Percentiles rank a stretch among this genome's conserved stretches.
Evolutionary conservation across 2,113 vertebrate genomes (phyloP).

Genomic region (Calidris pugnax): DNA sequence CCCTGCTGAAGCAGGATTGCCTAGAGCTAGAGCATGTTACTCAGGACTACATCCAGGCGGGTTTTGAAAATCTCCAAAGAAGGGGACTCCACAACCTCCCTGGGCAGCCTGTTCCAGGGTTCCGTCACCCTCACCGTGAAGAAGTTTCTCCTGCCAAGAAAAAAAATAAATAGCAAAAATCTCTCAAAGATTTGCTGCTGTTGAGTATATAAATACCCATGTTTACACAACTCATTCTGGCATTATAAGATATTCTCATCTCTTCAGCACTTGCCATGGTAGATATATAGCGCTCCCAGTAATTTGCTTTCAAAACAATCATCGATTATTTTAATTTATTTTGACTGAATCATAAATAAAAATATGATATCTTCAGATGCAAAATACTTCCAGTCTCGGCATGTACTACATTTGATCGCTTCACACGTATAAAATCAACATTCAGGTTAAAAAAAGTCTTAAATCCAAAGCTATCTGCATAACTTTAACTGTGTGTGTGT

Average conservation of each 20-base stretch:
- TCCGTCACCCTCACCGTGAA: no score
- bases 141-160: no score
- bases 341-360: conserved; percentile 41
- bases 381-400: background rate
- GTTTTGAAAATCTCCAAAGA: no score
- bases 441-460: background rate
- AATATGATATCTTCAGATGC: background rate
- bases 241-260: background rate
- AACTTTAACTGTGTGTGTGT: background rate
- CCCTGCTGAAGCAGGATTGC: no score
- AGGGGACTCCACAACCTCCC: no score
- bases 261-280: background rate
- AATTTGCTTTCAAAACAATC: conserved; percentile 39
- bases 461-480: background rate
- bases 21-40: no score
- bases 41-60: no score
- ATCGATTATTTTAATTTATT: conserved; percentile 30
- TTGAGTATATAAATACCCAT: background rate
- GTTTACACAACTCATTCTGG: conserved; percentile 7
- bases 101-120: no score
- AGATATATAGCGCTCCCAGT: background rate
- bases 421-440: background rate
- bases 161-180: background rate
- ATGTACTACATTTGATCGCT: background rate
- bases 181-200: background rate